phyloP scores from a whole-genome alignment of 2,113 vertebrate genomes.

The Phalacrocorax carbo region DNA sequence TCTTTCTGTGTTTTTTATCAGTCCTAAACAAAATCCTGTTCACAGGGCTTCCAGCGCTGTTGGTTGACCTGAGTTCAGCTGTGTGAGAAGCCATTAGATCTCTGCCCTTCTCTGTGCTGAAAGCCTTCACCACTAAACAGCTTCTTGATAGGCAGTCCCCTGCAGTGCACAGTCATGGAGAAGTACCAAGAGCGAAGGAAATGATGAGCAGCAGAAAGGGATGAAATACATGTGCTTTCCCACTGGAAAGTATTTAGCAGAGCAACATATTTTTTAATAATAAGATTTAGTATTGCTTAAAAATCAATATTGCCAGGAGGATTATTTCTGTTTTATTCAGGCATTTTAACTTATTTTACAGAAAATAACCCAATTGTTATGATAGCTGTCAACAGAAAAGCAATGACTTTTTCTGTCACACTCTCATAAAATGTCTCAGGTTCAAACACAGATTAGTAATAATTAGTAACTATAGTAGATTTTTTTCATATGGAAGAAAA shows the following conservation, averaged over 20 bases:
- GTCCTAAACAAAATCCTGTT: not conserved
- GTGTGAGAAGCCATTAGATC: not conserved
- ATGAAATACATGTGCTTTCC: not conserved
- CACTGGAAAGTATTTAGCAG: not conserved
- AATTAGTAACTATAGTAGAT: not conserved
- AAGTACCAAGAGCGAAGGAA: not conserved
- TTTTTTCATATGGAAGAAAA: not conserved
- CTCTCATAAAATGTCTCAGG: not conserved
- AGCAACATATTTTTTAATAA: not conserved
- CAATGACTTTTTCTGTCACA: not conserved
- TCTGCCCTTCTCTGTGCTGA: not conserved
- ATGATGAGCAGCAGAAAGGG: not conserved
- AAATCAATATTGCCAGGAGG: not conserved
- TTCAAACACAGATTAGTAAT: not conserved
- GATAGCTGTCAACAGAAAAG: not conserved
- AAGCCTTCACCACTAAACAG: not conserved
- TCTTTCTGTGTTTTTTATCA: not conserved
- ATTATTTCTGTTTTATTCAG: not conserved
- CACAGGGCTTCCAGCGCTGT: not conserved
- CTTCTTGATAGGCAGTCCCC: not conserved
- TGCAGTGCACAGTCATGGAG: fast-evolving
- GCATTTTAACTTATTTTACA: not conserved
- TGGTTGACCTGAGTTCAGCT: not conserved
- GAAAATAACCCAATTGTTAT: not conserved
- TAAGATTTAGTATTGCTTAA: not conserved